A percentile compares a stretch with the other conserved stretches of the same genome.
Evolutionary conservation across 2,797 vertebrate genomes (phyloP).

Genomic region (Xyrichtys novacula): DNA sequence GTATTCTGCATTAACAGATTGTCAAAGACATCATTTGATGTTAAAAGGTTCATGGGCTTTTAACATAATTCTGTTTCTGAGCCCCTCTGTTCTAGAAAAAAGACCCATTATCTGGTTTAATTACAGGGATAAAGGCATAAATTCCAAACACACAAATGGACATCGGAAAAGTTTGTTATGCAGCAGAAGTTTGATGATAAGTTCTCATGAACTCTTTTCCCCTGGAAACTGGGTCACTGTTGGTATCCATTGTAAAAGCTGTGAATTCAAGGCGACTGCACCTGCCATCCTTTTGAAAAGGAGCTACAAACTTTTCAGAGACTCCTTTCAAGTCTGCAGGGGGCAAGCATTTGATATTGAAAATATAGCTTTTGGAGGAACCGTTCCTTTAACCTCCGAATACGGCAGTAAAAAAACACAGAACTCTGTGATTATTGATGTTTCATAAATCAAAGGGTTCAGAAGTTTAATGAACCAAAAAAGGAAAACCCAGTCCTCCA

Average conservation of each 20-base stretch:
- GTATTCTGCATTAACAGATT: too few species aligned
- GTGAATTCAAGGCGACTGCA: constrained; percentile 33
- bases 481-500: constrained; percentile 2
- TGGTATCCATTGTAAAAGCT: constrained; percentile 32
- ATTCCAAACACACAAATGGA: background rate
- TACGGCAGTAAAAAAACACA: constrained; percentile 13
- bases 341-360: constrained; percentile 30
- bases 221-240: constrained; percentile 32
- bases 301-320: constrained; percentile 35
- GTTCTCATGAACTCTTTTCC: constrained; percentile 8
- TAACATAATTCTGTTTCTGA: too few species aligned
- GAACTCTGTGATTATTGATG: background rate
- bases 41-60: too few species aligned
- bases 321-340: constrained; percentile 25
- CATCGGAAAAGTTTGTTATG: background rate
- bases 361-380: constrained; percentile 5
- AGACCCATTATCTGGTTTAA: background rate
- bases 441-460: constrained; percentile 3
- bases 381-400: constrained; percentile 8
- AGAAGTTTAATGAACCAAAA: constrained; percentile 20
- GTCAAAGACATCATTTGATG: too few species aligned
- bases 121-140: background rate
- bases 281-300: constrained; percentile 29
- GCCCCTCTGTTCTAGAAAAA: too few species aligned
- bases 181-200: background rate